Base-by-base conservation (phyloP, 2,797 vertebrate species). In the Anisognathus igniventris region DNA sequence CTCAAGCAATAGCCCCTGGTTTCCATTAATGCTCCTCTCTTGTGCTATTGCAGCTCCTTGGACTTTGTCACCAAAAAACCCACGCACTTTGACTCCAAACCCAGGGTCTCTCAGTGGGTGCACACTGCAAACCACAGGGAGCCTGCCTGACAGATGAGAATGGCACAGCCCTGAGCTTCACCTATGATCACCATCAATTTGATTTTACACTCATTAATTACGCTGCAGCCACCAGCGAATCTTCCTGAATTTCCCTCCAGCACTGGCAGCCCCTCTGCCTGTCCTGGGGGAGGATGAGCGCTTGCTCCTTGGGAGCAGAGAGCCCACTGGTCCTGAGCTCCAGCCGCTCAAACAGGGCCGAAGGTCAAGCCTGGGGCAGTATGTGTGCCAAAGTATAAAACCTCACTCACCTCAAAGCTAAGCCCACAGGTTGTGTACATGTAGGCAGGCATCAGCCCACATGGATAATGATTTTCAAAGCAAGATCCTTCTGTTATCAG, bases 301-400 rank as follows among this genome's bases (percentile, higher is more conserved):
- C 86, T 78, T 64, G 35, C 24, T 96, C 76, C 39, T 20, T 47
- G 68, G 76, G 28, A 88, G 85, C 75, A 95, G 64, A 91, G 61
- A 79, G 58, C 56, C 33, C 81, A 86, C 40, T 9, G 1, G 31
- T 67, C 67, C 71, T 70, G 62, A 91, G 66, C 80, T 96, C 95
- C 95, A 90, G 90, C 61, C 37, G 31, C 79, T 95, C 95, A 88
- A 79, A 62, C 39, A 65, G 77, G 81, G 75, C 92, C 79, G 74
- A 95, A 95, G 88, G 92, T 97, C 96, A 92, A 90, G 86, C 74
- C 87, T 64, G 27, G 77, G 65, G 30, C 42, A 96, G 73, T 85
- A 35, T 24, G 91, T 7, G 21, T 92, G n/a, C 45, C 89, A 17
- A 44, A 4, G 1, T 5, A 30, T 45, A 62, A 90, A 82, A 72